phyloP scores from a whole-genome alignment of 2,113 vertebrate genomes.

The Cyprinodon variegatus region DNA sequence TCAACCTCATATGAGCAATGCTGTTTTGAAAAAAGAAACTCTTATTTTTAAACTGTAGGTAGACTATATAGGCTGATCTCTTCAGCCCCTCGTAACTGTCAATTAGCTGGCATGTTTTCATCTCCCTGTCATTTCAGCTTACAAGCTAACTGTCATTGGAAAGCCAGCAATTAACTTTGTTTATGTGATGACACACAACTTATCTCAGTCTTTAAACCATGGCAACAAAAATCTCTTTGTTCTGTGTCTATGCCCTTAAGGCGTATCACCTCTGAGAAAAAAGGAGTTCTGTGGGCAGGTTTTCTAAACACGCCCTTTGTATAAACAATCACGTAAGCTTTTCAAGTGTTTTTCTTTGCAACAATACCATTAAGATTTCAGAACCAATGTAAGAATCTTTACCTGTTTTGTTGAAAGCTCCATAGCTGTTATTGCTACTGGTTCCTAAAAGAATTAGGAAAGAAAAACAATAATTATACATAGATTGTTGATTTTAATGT shows the following conservation, averaged over 20 bases:
- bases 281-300: not conserved
- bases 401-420: conserved; percentile 98
- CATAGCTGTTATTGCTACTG: conserved; percentile 91
- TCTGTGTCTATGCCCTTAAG: conserved; percentile 24
- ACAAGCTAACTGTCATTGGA: conserved; percentile 32
- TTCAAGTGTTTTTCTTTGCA: not conserved
- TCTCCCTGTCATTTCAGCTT: conserved; percentile 36
- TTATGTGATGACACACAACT: conserved; percentile 26
- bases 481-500: not conserved
- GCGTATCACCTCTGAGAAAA: conserved; percentile 15
- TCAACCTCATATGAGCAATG: too few relatives aligned
- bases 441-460: conserved; percentile 81
- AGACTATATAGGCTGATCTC: conserved; percentile 10
- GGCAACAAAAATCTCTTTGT: conserved; percentile 55
- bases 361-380: too few relatives aligned
- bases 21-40: too few relatives aligned
- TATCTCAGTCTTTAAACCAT: conserved; percentile 19
- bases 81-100: conserved; percentile 29
- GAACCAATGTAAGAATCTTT: conserved; percentile 16
- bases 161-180: conserved; percentile 34
- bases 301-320: conserved; percentile 5
- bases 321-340: not conserved
- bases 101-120: conserved; percentile 31
- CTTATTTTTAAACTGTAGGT: conserved; percentile 11
- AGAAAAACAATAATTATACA: not conserved